phyloP scores from a whole-genome alignment of 2,113 vertebrate species.

The Microtus oregoni region DNA sequence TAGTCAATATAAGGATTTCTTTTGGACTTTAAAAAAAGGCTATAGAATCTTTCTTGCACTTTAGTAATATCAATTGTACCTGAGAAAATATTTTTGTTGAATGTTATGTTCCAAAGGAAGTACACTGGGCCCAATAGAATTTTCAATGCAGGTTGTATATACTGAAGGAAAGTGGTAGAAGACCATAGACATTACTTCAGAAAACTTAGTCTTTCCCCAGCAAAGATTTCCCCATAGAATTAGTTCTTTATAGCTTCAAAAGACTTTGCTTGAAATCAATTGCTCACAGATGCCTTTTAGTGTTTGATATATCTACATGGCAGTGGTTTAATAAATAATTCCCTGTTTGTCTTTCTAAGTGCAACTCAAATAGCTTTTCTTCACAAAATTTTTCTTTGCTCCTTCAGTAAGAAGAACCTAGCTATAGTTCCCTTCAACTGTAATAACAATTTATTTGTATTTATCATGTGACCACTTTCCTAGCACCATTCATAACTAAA shows the following conservation, averaged over 20 bases:
- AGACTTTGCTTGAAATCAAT: background rate
- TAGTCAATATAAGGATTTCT: background rate
- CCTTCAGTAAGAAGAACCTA: background rate
- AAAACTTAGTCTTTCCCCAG: background rate
- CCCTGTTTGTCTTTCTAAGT: conserved; percentile 18
- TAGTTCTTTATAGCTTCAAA: background rate
- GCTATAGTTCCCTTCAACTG: background rate
- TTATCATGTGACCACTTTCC: background rate
- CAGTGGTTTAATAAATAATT: background rate
- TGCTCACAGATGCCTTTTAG: background rate
- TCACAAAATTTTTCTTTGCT: background rate
- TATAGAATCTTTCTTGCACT: background rate
- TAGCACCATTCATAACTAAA: background rate
- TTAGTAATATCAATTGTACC: background rate
- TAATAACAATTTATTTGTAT: background rate
- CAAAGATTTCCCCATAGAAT: background rate
- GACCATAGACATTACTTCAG: background rate
- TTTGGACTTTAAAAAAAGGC: background rate
- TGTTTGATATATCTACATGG: background rate
- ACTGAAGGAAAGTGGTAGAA: background rate
- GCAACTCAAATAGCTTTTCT: background rate
- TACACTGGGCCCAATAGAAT: background rate
- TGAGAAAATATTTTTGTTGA: background rate
- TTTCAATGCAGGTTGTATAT: background rate
- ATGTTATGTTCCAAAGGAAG: background rate